Percentiles rank a stretch among this genome's conserved stretches.
phyloP scores from a whole-genome alignment of 2,113 vertebrate species.

The Perca schrenkii region DNA sequence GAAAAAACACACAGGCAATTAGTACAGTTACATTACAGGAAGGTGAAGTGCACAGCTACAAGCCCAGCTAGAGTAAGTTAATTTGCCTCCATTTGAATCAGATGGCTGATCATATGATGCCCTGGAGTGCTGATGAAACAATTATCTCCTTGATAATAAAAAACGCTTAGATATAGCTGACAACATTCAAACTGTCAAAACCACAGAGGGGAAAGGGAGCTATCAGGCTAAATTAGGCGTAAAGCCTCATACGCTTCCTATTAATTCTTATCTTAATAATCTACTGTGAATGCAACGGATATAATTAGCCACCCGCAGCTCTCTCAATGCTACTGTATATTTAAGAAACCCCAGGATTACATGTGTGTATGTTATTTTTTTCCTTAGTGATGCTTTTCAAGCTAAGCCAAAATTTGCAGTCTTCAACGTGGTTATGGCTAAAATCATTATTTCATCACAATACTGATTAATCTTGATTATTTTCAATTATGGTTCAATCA shows the following conservation, averaged over 20 bases:
- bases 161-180: conserved; percentile 55
- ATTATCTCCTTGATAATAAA: conserved; percentile 67
- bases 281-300: conserved; percentile 32
- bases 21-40: conserved; percentile 39
- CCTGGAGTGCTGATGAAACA: conserved; percentile 70
- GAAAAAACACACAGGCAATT: neutral
- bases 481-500: neutral
- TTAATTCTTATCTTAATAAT: conserved; percentile 41
- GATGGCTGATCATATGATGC: conserved; percentile 56
- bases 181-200: conserved; percentile 57
- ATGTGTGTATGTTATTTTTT: neutral
- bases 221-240: conserved; percentile 65
- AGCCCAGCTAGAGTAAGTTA: conserved; percentile 21
- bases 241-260: conserved; percentile 34
- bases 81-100: conserved; percentile 55
- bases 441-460: conserved; percentile 4
- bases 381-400: neutral
- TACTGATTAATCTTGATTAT: neutral
- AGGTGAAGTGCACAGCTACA: conserved; percentile 22
- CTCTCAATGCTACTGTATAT: neutral
- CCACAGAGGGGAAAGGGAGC: conserved; percentile 42
- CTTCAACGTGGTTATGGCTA: neutral
- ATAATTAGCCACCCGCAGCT: conserved; percentile 25
- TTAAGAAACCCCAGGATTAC: neutral
- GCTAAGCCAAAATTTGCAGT: neutral